Conservation (phyloP, 1,140 invertebrate genomes). For the Diorhabda sublineata region DNA sequence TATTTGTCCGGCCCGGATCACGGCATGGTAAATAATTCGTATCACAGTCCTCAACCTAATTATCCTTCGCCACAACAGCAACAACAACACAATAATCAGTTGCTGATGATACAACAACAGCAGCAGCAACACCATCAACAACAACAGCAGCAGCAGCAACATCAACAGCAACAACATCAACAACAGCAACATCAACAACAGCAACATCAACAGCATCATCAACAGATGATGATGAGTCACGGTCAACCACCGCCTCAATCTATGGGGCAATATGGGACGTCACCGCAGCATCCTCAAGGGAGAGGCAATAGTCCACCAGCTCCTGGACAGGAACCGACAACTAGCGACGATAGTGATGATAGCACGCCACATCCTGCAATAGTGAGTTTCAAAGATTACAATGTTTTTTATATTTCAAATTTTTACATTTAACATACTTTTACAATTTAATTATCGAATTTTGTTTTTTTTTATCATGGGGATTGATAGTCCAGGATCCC, state of each 20-base stretch:
- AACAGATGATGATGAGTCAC: constrained; percentile 58
- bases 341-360: constrained; percentile 85
- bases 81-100: not conserved
- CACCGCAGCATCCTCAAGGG: constrained; percentile 57
- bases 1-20: constrained; percentile 60
- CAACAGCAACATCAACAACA: constrained; percentile 52
- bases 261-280: constrained; percentile 50
- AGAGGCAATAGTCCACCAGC: constrained; percentile 56
- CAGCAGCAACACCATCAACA: constrained; percentile 16
- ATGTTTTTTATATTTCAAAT: not conserved
- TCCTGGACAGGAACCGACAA: constrained; percentile 60
- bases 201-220: constrained; percentile 49
- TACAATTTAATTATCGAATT: no score
- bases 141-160: constrained; percentile 54
- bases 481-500: no score
- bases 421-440: not conserved
- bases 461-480: no score
- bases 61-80: constrained; percentile 38
- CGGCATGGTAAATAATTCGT: constrained; percentile 48
- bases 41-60: constrained; percentile 44
- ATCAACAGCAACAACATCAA: constrained; percentile 60
- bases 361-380: constrained; percentile 70
- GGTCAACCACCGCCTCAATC: constrained; percentile 51
- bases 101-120: constrained; percentile 4
- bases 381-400: constrained; percentile 43